phyloP scores from a whole-genome alignment of 1,140 invertebrate genomes.

The Andrena cerasifolii region DNA sequence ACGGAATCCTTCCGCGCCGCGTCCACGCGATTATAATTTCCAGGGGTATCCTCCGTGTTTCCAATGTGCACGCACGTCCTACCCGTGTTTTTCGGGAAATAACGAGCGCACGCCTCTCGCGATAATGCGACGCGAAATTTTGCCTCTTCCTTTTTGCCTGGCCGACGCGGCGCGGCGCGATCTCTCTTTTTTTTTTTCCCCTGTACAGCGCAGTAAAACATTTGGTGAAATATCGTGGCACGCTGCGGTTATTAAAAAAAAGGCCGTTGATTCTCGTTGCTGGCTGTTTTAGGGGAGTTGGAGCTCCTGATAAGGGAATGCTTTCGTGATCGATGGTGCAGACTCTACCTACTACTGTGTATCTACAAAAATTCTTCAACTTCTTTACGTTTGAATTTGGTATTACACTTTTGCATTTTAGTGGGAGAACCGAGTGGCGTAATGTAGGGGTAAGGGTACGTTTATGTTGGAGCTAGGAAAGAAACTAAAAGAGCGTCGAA shows the following conservation, averaged over 20 bases:
- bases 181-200: no score
- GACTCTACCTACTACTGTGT: no score
- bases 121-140: constrained; percentile 45
- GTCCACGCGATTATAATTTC: constrained; percentile 13
- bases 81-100: constrained; percentile 9
- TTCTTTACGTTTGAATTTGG: no score
- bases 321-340: neutral
- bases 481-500: no score
- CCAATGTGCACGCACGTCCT: neutral
- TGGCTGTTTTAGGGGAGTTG: neutral
- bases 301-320: constrained; percentile 2
- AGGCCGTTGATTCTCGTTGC: neutral
- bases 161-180: neutral
- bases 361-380: no score
- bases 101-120: neutral
- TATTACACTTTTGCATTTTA: no score
- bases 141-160: constrained; percentile 15
- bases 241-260: neutral
- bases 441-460: no score
- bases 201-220: neutral
- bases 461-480: no score
- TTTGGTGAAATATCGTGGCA: constrained; percentile 21
- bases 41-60: constrained; percentile 24
- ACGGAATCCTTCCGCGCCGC: constrained; percentile 2
- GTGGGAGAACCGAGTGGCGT: no score